phyloP scores from a whole-genome alignment of 2,797 vertebrate genomes.

The Chelmon rostratus region DNA sequence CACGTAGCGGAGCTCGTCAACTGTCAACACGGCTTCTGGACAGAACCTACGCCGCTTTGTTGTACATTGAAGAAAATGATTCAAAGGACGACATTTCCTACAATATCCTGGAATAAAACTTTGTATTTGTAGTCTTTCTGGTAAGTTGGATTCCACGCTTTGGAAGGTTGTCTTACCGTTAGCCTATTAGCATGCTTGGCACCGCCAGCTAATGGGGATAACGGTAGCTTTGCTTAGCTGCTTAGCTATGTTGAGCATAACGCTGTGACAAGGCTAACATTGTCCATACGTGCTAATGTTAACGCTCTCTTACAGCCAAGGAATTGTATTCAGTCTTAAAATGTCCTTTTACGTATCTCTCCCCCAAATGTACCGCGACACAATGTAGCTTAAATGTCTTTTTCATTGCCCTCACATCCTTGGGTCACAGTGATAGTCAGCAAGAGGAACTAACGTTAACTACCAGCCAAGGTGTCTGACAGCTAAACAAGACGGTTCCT shows the following conservation, averaged over 20 bases:
- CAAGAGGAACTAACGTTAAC: slow-evolving; percentile 11
- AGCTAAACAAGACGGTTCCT: slow-evolving; percentile 23
- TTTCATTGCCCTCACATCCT: neutral
- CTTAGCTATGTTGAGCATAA: neutral
- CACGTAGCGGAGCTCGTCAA: slow-evolving; percentile 26
- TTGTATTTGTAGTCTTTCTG: slow-evolving; percentile 44
- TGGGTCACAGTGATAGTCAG: slow-evolving; percentile 20
- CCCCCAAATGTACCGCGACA: no score
- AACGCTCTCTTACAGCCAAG: rapidly evolving
- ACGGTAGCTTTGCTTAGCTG: slow-evolving; percentile 31
- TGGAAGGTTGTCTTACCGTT: slow-evolving; percentile 9
- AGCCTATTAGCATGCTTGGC: slow-evolving; percentile 60
- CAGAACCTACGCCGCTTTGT: neutral
- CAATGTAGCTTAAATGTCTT: neutral
- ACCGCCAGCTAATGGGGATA: slow-evolving; percentile 36
- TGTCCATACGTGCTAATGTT: neutral
- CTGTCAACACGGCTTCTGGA: slow-evolving; percentile 54
- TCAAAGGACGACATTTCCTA: neutral
- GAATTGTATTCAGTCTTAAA: rapidly evolving
- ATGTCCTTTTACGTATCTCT: rapidly evolving
- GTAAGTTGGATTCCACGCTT: slow-evolving; percentile 59
- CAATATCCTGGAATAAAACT: slow-evolving; percentile 17
- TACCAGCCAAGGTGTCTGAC: neutral
- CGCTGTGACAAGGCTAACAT: slow-evolving; percentile 6
- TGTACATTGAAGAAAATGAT: slow-evolving; percentile 45